Evolutionary conservation across 2,797 vertebrate genomes (phyloP).

Genomic region (Phrynocephalus guinanensis): DNA sequence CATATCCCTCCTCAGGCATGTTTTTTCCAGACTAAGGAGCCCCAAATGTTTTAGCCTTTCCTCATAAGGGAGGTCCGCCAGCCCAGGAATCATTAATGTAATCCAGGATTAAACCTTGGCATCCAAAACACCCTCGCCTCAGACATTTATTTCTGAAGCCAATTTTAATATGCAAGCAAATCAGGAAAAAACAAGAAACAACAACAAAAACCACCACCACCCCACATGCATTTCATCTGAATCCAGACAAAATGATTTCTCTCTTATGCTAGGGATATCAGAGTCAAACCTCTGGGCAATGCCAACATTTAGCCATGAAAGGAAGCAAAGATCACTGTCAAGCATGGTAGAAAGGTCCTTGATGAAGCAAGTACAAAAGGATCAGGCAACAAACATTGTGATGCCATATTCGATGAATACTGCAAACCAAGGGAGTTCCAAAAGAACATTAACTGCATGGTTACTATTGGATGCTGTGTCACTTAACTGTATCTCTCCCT

Average conservation of each 20-base stretch:
- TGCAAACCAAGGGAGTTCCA: background rate
- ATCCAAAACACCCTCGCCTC: background rate
- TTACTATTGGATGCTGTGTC: background rate
- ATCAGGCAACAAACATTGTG: background rate
- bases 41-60: too few relatives aligned
- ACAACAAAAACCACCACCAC: too few relatives aligned
- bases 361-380: background rate
- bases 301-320: background rate
- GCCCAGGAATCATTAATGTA: background rate
- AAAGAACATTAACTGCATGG: background rate
- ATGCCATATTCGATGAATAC: background rate
- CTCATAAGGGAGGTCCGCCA: too few relatives aligned
- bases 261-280: background rate
- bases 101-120: constrained; percentile 3
- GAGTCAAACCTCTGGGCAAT: background rate
- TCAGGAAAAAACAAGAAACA: background rate
- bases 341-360: background rate
- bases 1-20: too few relatives aligned
- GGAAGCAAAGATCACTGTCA: background rate
- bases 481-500: background rate
- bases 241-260: background rate
- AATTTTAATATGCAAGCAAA: background rate
- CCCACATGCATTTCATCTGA: too few relatives aligned
- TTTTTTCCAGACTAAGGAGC: too few relatives aligned
- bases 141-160: background rate